These are phyloP conservation scores for Pipistrellus kuhlii DNA, from an alignment of 2,797 vertebrate species.

Conservation along the genomic window DNA sequence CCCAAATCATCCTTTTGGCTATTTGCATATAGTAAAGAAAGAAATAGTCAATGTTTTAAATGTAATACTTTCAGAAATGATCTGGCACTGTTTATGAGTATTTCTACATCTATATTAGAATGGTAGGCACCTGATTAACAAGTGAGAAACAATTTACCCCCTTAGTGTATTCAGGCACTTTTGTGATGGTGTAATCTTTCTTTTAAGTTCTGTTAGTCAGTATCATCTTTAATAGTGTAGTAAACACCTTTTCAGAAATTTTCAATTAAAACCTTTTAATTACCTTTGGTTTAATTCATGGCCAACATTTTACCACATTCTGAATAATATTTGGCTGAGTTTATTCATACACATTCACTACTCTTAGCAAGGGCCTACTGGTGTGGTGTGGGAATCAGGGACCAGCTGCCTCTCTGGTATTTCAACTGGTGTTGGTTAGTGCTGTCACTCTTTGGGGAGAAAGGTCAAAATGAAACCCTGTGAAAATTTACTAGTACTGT, in stretches of 20 bases:
- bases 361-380: neutral
- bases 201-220: slow-evolving; percentile 39
- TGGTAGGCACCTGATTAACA: slow-evolving; percentile 21
- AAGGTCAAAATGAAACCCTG: slow-evolving; percentile 60
- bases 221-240: slow-evolving; percentile 53
- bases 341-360: neutral
- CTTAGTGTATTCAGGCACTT: neutral
- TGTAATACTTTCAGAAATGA: slow-evolving; percentile 23
- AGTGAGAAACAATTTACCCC: neutral
- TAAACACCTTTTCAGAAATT: slow-evolving; percentile 32
- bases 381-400: neutral
- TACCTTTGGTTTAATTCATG: slow-evolving; percentile 51
- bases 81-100: neutral
- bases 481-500: slow-evolving; percentile 44
- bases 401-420: slow-evolving; percentile 56
- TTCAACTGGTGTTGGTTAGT: slow-evolving; percentile 42
- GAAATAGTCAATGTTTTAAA: slow-evolving; percentile 48
- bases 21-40: slow-evolving; percentile 24
- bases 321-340: slow-evolving; percentile 20
- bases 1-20: neutral
- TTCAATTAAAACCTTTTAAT: slow-evolving; percentile 34
- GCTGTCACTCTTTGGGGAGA: neutral
- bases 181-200: neutral
- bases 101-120: slow-evolving; percentile 33
- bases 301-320: slow-evolving; percentile 42